Conservation (phyloP, 2,797 vertebrate species). For the Hippopotamyrus pictus region DNA sequence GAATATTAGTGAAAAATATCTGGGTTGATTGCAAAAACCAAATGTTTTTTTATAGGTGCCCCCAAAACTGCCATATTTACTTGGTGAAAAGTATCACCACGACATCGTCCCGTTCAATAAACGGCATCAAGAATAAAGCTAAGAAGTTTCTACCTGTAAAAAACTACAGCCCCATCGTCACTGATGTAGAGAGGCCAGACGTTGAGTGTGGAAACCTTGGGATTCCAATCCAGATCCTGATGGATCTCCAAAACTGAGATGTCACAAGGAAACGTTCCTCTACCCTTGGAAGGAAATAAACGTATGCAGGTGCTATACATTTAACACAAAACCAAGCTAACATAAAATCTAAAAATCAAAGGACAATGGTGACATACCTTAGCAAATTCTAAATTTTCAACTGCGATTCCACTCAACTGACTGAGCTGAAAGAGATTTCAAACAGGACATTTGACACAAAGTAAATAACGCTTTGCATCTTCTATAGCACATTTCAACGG, state of each 20-base stretch:
- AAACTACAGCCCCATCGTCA: conserved; percentile 96
- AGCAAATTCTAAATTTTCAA: conserved; percentile 94
- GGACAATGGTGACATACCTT: conserved; percentile 66
- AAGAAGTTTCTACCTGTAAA: conserved; percentile 80
- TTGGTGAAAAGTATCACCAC: neutral
- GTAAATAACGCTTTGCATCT: neutral
- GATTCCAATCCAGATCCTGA: conserved; percentile 98
- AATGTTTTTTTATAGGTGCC: neutral
- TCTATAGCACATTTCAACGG: neutral
- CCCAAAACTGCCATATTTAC: neutral
- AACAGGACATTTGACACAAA: neutral
- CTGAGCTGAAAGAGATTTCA: conserved; percentile 68
- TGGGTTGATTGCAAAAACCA: neutral
- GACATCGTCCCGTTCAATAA: neutral
- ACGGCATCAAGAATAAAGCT: neutral
- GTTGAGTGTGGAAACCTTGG: conserved; percentile 92
- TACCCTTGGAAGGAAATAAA: conserved; percentile 64
- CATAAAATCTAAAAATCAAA: neutral
- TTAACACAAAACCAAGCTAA: neutral
- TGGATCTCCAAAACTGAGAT: conserved; percentile 98
- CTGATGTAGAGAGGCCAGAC: conserved; percentile 99
- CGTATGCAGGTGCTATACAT: neutral
- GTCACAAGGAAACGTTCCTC: conserved; percentile 98
- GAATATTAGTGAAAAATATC: neutral
- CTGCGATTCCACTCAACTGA: conserved; percentile 78